A percentile compares a stretch with the other conserved stretches of the same genome.
phyloP scores from a whole-genome alignment of 2,797 vertebrate species.

The Microtus agrestis region DNA sequence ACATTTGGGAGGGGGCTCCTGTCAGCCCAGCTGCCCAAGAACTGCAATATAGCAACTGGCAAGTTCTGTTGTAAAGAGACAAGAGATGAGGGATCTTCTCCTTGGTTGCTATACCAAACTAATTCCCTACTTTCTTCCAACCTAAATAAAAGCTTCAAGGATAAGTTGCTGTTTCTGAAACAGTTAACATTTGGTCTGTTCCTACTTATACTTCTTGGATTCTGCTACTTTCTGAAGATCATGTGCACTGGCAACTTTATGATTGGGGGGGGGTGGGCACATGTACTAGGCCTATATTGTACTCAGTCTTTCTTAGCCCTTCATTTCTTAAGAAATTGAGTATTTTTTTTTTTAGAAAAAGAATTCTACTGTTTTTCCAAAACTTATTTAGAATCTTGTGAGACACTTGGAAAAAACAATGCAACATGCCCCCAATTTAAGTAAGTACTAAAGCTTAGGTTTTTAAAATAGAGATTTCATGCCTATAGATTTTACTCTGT shows the following conservation, averaged over 20 bases:
- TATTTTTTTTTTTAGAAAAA: slow-evolving; percentile 22
- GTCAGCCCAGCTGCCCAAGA: slow-evolving; percentile 60
- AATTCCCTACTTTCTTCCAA: background rate
- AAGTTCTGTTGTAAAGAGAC: slow-evolving; percentile 2
- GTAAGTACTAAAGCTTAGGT: background rate
- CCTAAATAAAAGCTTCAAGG: background rate
- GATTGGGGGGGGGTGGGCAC: background rate
- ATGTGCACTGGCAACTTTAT: background rate
- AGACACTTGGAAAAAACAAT: background rate
- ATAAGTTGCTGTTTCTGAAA: slow-evolving; percentile 40
- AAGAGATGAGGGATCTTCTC: background rate
- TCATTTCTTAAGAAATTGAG: slow-evolving; percentile 40
- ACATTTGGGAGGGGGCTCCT: slow-evolving; percentile 17
- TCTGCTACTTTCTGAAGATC: slow-evolving; percentile 27
- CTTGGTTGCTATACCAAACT: background rate
- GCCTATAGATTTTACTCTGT: background rate
- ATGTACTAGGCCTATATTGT: background rate
- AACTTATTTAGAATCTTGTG: background rate
- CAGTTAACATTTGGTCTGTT: slow-evolving; percentile 12
- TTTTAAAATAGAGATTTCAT: slow-evolving; percentile 38
- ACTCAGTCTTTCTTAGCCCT: background rate
- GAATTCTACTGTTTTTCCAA: slow-evolving; percentile 33
- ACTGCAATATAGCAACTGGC: background rate
- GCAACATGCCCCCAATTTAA: slow-evolving; percentile 32
- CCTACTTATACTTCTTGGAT: background rate